Percentiles rank a stretch among this genome's conserved stretches.
phyloP scores from a whole-genome alignment of 2,888 invertebrate species.

The Noctua pronuba region DNA sequence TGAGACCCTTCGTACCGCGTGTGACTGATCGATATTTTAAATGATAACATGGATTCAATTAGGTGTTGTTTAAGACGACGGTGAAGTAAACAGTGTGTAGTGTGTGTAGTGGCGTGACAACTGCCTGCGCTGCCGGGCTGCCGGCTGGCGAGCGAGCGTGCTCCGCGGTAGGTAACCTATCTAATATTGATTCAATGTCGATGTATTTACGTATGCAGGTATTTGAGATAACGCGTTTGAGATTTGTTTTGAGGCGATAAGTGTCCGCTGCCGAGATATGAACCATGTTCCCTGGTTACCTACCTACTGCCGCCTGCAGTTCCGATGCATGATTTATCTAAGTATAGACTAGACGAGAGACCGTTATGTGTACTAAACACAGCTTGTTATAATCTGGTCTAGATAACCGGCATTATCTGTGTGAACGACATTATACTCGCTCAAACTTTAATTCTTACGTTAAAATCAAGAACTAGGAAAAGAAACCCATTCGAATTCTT shows the following conservation, averaged over 20 bases:
- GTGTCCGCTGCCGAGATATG: constrained; percentile 68
- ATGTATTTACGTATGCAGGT: constrained; percentile 79
- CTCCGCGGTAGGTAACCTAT: constrained; percentile 81
- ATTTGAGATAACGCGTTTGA: constrained; percentile 79
- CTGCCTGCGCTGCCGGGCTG: constrained; percentile 65
- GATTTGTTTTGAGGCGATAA: constrained; percentile 86
- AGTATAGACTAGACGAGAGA: constrained; percentile 24
- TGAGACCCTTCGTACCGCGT: constrained; percentile 85
- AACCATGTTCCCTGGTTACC: constrained; percentile 33
- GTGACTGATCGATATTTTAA: constrained; percentile 90
- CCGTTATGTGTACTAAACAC: constrained; percentile 47
- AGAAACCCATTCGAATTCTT: neutral
- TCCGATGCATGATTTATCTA: constrained; percentile 42
- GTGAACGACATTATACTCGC: constrained; percentile 4
- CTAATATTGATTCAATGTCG: constrained; percentile 85
- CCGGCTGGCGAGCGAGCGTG: constrained; percentile 69
- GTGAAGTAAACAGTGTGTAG: constrained; percentile 79
- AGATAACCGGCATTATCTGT: constrained; percentile 47
- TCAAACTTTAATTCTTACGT: constrained; percentile 13
- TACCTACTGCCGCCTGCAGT: constrained; percentile 44
- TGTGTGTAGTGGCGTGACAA: constrained; percentile 72
- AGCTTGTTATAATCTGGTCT: constrained; percentile 40
- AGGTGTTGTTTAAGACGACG: constrained; percentile 85
- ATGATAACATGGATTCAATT: constrained; percentile 90
- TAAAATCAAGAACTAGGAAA: constrained; percentile 3